Percentiles rank a stretch among this genome's conserved stretches.
Conservation (phyloP, 2,797 vertebrate genomes). For the Synanceia verrucosa region DNA sequence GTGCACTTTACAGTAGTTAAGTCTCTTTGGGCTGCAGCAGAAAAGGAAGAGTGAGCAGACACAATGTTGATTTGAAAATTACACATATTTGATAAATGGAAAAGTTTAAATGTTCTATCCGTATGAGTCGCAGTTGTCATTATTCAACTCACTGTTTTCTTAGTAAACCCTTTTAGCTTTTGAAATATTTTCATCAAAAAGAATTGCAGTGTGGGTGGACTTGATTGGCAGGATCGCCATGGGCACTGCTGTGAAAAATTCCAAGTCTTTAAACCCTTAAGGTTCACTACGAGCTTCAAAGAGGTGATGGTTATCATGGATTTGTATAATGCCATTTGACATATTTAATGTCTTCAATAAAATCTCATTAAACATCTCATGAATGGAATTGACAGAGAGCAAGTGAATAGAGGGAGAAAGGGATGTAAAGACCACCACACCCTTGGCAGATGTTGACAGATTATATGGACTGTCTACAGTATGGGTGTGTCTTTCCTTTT, state of each 20-base stretch:
- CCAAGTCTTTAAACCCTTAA: conserved; percentile 40
- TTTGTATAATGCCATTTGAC: conserved; percentile 51
- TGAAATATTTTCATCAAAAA: conserved; percentile 36
- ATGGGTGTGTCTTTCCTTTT: conserved; percentile 70
- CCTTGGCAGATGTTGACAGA: conserved; percentile 70
- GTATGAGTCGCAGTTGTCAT: background rate
- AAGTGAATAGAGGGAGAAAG: conserved; percentile 41
- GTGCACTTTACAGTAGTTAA: conserved; percentile 39
- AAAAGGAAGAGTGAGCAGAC: background rate
- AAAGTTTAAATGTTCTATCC: background rate
- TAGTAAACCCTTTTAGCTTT: conserved; percentile 21
- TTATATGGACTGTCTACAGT: conserved; percentile 57
- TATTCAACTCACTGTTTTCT: conserved; percentile 25
- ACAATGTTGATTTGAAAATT: background rate
- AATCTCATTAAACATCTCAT: conserved; percentile 47
- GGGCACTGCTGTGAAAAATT: conserved; percentile 14
- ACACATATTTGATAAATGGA: background rate
- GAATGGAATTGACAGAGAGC: conserved; percentile 40
- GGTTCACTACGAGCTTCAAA: conserved; percentile 38
- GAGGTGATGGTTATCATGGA: conserved; percentile 22
- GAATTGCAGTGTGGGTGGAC: conserved; percentile 41
- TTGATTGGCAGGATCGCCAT: conserved; percentile 26
- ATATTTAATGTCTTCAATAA: conserved; percentile 58
- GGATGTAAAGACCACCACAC: conserved; percentile 70
- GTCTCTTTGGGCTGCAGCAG: conserved; percentile 7